A percentile compares a stretch with the other conserved stretches of the same genome.
Evolutionary conservation across 2,888 invertebrate genomes (phyloP).

Genomic region (Sipunculus nudus): DNA sequence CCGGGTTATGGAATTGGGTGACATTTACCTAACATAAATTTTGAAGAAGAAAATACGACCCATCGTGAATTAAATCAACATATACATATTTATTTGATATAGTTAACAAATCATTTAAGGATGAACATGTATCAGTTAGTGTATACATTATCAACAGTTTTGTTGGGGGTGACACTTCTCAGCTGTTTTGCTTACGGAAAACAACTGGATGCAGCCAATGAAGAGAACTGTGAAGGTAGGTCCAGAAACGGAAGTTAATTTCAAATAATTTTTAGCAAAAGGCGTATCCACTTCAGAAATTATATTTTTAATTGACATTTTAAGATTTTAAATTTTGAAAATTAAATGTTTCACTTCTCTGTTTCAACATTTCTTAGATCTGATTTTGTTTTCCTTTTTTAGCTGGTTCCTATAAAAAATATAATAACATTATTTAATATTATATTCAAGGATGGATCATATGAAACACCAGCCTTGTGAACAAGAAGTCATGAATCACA

Average conservation of each 20-base stretch:
- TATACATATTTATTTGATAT: too few relatives aligned
- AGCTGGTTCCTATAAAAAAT: not conserved
- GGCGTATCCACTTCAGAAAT: constrained; percentile 6
- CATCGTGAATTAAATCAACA: too few relatives aligned
- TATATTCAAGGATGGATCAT: too few relatives aligned
- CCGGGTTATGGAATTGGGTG: too few relatives aligned
- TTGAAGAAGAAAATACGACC: too few relatives aligned
- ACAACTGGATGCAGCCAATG: constrained; percentile 33
- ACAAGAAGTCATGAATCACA: too few relatives aligned
- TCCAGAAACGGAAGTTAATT: constrained; percentile 4
- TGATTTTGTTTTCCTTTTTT: constrained; percentile 3
- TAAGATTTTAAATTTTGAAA: not conserved
- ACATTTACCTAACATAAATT: too few relatives aligned
- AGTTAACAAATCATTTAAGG: too few relatives aligned
- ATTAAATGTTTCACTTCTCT: not conserved
- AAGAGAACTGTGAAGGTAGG: constrained; percentile 50
- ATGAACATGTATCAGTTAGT: too few relatives aligned
- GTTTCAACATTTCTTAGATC: not conserved
- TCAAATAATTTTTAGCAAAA: constrained; percentile 15
- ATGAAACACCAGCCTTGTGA: too few relatives aligned
- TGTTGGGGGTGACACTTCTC: not conserved
- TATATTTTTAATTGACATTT: not conserved
- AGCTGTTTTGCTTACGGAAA: too few relatives aligned
- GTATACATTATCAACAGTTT: not conserved
- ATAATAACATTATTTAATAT: too few relatives aligned